These are phyloP conservation scores for Podarcis raffonei DNA, from an alignment of 2,113 vertebrate species.

Conservation along the genomic window DNA sequence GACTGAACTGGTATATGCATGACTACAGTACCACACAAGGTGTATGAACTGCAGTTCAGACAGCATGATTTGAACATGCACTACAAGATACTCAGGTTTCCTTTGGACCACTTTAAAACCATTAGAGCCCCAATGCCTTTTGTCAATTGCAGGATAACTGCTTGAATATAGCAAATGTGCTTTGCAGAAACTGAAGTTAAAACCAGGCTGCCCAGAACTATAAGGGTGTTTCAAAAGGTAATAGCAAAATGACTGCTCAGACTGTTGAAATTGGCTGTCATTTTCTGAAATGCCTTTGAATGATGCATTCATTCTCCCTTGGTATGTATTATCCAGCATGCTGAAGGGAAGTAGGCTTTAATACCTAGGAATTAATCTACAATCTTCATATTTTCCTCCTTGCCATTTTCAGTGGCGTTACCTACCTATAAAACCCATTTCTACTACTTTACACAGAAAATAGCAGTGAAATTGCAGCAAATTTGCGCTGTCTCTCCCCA, in stretches of 20 bases:
- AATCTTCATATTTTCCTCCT: background rate
- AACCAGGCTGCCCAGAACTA: background rate
- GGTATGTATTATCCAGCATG: background rate
- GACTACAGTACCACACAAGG: no score
- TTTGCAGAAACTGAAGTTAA: background rate
- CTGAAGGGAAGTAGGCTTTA: background rate
- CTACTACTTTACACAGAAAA: background rate
- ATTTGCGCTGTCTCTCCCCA: background rate
- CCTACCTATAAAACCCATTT: background rate
- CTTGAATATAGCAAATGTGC: background rate
- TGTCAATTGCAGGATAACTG: background rate
- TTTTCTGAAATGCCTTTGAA: background rate
- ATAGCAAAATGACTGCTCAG: background rate
- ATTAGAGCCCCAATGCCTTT: background rate
- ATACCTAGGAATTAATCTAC: background rate
- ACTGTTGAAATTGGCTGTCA: background rate
- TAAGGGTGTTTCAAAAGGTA: background rate
- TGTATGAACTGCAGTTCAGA: no score
- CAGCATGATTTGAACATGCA: no score
- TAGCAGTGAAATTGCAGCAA: background rate
- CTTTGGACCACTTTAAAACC: no score
- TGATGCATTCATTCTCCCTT: background rate
- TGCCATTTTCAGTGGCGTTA: background rate
- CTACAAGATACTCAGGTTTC: no score
- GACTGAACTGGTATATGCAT: no score